A percentile compares a stretch with the other conserved stretches of the same genome.
phyloP scores from a whole-genome alignment of 2,888 invertebrate species.

The Hipparchia sbordonii region DNA sequence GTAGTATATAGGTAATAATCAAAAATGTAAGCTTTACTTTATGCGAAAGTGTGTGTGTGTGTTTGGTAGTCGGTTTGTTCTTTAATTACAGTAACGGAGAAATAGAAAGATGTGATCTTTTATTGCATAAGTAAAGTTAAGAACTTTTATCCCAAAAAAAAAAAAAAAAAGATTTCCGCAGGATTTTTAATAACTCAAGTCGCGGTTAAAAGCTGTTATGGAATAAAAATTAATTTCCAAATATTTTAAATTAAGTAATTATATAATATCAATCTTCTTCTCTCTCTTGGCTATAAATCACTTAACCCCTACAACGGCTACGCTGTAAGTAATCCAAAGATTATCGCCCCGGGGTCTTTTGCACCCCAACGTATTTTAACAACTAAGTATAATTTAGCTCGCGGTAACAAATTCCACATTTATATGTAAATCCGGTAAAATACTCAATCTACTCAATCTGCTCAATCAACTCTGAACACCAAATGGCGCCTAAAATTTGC shows the following conservation, averaged over 20 bases:
- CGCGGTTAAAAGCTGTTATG: no score
- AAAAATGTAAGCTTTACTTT: no score
- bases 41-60: no score
- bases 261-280: constrained; percentile 15
- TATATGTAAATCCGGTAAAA: constrained; percentile 48
- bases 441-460: constrained; percentile 40
- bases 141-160: no score
- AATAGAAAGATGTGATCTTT: no score
- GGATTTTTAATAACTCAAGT: no score
- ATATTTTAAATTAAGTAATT: background rate
- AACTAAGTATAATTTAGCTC: constrained; percentile 40
- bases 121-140: no score
- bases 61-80: no score
- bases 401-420: constrained; percentile 45
- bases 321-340: constrained; percentile 34
- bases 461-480: constrained; percentile 39
- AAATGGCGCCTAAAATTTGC: constrained; percentile 43
- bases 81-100: no score
- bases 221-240: no score
- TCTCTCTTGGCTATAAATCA: constrained; percentile 2
- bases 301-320: constrained; percentile 31
- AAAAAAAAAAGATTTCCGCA: no score
- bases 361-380: constrained; percentile 41
- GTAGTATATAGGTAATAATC: no score
- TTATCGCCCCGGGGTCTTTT: constrained; percentile 33